A percentile compares a stretch with the other conserved stretches of the same genome.
These are phyloP conservation scores for Apomyelois bistriatella DNA, from an alignment of 2,888 invertebrate genomes.

Conservation along the genomic window DNA sequence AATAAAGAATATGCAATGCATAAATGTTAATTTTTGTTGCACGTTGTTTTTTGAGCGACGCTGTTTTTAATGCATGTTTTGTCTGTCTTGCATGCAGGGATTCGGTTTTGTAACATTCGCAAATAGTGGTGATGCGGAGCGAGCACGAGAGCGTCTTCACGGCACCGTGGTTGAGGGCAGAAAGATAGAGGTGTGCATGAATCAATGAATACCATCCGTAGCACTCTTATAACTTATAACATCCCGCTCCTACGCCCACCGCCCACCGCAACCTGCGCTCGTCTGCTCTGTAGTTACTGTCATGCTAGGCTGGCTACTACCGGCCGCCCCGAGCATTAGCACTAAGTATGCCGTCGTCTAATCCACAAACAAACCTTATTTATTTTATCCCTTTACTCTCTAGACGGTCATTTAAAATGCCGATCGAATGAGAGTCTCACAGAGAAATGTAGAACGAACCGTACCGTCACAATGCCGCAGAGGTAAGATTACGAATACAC, in stretches of 20 bases:
- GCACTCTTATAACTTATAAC: constrained; percentile 83
- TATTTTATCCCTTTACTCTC: constrained; percentile 82
- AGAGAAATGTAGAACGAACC: constrained; percentile 80
- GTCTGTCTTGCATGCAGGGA: constrained; percentile 99
- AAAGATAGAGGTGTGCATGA: constrained; percentile 99
- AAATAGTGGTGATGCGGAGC: constrained; percentile 99
- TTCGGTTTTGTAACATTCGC: constrained; percentile 99
- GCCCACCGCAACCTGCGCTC: constrained; percentile 76
- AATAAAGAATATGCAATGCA: constrained; percentile 80
- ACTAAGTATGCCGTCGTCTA: constrained; percentile 69
- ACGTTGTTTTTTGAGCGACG: constrained; percentile 88
- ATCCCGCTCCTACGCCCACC: constrained; percentile 80
- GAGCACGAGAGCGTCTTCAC: constrained; percentile 99
- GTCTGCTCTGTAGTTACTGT: constrained; percentile 80
- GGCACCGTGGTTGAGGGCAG: constrained; percentile 99
- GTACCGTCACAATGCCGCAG: constrained; percentile 73
- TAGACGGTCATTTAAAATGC: constrained; percentile 84
- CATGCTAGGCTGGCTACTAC: constrained; percentile 51
- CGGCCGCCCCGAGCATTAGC: constrained; percentile 50
- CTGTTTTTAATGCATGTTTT: constrained; percentile 95
- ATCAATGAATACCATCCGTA: constrained; percentile 82
- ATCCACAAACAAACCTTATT: constrained; percentile 79
- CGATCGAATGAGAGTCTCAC: constrained; percentile 79
- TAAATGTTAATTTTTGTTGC: constrained; percentile 86
- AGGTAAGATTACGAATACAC: constrained; percentile 74